Evolutionary conservation across 2,113 vertebrate genomes (phyloP).

Genomic region (Oreochromis niloticus): DNA sequence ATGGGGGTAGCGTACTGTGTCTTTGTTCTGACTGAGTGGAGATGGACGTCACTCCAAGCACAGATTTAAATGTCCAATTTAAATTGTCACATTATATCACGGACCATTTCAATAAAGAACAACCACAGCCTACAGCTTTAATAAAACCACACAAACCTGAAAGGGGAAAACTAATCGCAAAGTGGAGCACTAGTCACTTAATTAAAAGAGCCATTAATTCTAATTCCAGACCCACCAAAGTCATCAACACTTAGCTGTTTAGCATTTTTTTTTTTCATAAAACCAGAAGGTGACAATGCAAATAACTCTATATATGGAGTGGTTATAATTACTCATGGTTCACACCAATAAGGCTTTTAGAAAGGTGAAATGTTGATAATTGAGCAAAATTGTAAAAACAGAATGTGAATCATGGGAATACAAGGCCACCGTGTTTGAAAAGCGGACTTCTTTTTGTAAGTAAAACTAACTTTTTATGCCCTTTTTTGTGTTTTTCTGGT

Average conservation of each 20-base stretch:
- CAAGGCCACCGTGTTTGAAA: neutral
- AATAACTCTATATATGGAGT: neutral
- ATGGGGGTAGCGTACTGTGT: neutral
- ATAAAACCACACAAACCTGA: neutral
- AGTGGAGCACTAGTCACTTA: neutral
- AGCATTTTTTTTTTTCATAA: neutral
- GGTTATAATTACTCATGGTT: neutral
- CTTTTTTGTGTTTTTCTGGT: neutral
- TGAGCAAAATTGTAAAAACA: neutral
- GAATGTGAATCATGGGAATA: neutral
- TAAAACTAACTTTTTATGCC: neutral
- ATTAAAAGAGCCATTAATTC: neutral
- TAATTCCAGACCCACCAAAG: neutral
- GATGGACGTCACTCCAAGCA: neutral
- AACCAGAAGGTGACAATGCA: neutral
- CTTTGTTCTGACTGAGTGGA: neutral
- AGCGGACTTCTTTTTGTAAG: neutral
- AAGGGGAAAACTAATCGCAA: neutral
- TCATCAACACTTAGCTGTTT: neutral
- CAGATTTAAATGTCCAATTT: conserved; percentile 4
- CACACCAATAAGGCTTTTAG: neutral
- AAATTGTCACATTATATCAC: conserved; percentile 1
- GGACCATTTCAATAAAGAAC: neutral
- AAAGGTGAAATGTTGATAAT: conserved; percentile 12
- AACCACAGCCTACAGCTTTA: neutral